A percentile compares a stretch with the other conserved stretches of the same genome.
Conservation (phyloP, 2,888 invertebrate species). For the Polydrusus pterygomalis region DNA sequence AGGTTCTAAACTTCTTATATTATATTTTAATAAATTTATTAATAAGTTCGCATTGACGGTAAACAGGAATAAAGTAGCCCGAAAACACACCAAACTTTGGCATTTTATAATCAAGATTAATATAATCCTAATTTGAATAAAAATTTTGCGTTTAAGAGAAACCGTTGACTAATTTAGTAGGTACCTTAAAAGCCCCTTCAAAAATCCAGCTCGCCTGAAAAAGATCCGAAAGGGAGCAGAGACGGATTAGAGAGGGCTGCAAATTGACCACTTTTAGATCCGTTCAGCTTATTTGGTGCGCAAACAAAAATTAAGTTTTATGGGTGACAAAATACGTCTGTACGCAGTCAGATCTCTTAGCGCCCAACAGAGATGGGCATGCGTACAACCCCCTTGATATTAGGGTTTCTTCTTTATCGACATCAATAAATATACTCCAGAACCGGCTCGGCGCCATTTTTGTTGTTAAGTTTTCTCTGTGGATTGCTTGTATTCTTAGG, state of each 20-base stretch:
- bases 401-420: too few species aligned
- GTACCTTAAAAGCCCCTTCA: conserved; percentile 67
- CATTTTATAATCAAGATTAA: conserved; percentile 68
- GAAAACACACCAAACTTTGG: conserved; percentile 59
- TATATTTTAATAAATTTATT: not conserved
- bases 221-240: conserved; percentile 45
- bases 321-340: too few species aligned
- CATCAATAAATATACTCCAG: too few species aligned
- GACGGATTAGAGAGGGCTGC: not conserved
- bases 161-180: conserved; percentile 69
- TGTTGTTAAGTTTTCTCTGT: too few species aligned
- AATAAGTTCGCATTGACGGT: not conserved
- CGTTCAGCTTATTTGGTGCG: too few species aligned
- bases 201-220: conserved; percentile 61
- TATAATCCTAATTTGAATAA: conserved; percentile 69
- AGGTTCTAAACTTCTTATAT: too few species aligned
- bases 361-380: too few species aligned
- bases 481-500: too few species aligned
- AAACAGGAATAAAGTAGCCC: conserved; percentile 1
- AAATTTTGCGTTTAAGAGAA: conserved; percentile 65
- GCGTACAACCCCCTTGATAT: too few species aligned
- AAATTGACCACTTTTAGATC: not conserved
- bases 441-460: too few species aligned
- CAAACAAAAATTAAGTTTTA: too few species aligned
- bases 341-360: too few species aligned